Base-by-base conservation (phyloP, 2,888 invertebrate species). In the Melipona beecheii region DNA sequence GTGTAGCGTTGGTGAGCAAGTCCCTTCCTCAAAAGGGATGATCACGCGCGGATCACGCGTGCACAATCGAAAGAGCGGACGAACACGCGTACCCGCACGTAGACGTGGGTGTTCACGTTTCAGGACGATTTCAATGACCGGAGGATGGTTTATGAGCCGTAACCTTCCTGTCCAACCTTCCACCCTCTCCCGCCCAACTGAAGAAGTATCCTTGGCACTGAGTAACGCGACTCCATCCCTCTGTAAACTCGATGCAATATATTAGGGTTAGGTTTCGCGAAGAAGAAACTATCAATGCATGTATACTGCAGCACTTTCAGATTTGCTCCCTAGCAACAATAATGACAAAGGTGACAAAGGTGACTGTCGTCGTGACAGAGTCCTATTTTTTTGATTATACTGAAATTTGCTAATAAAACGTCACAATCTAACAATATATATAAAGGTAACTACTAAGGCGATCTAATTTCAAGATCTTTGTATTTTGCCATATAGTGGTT, bases 61-160 rank as follows among this genome's bases (percentile, higher is more conserved):
- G 81, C 75, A 76, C 64, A 49, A 68, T 71, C 78, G 79, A 76
- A 86, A 81, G 72, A 70, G 66, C 52, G 62, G 74, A 87, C 58
- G 62, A 71, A 86, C 86, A 90, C 85, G 82, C 88, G 82, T 86
- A 87, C 87, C 83, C 87, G 88, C 79, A 84, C 83, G 89, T 72
- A 66, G 68, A 84, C 76, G 75, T 80, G 75, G 70, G 78, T 73
- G 79, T 87, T 86, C 88, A 87, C 89, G 86, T 90, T 43, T 86
- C 87, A 80, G 84, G 87, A 87, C 86, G 89, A 90, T 91, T 90
- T 89, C 91, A 88, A 90, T 90, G 90, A 92, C 91, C 90, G 91
- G 71, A 90, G 88, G 88, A 93, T 93, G 91, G 88, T 93, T 93
- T 93, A 93, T 93, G 93, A 91, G 86, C 92, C 93, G 93, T 92